A percentile compares a stretch with the other conserved stretches of the same genome.
Conservation (phyloP, 2,113 vertebrate genomes). For the Colinus virginianus region DNA sequence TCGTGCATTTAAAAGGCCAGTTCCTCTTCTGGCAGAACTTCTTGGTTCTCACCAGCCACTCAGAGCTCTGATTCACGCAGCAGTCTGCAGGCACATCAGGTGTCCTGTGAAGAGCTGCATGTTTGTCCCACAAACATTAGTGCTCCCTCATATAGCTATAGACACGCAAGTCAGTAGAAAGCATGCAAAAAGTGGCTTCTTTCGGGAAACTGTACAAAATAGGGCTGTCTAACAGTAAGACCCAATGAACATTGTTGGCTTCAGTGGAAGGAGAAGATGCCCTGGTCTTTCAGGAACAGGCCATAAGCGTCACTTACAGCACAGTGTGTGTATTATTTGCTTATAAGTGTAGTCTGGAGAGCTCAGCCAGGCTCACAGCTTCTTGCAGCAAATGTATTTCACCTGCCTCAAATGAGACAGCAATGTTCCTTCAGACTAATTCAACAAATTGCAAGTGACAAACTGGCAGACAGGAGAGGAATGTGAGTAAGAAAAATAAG, state of each 20-base stretch:
- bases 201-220: background rate
- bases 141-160: background rate
- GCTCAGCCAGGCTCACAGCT: background rate
- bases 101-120: background rate
- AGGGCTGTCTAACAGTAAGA: background rate
- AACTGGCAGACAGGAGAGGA: background rate
- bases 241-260: background rate
- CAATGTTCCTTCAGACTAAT: background rate
- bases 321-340: too few species aligned
- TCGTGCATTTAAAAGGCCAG: background rate
- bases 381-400: background rate
- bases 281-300: background rate
- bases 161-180: background rate
- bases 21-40: background rate
- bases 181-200: background rate
- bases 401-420: background rate
- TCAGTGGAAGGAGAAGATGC: background rate
- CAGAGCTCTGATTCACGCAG: rapidly evolving
- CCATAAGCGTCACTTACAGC: background rate
- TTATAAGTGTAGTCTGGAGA: background rate
- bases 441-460: background rate
- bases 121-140: background rate
- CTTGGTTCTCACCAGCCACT: background rate
- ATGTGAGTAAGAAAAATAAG: background rate
- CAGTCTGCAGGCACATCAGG: background rate